A percentile compares a stretch with the other conserved stretches of the same genome.
These are phyloP conservation scores for Catalaphyllia jardinei DNA, from an alignment of 64 coral and sea anemone species.

Conservation along the genomic window DNA sequence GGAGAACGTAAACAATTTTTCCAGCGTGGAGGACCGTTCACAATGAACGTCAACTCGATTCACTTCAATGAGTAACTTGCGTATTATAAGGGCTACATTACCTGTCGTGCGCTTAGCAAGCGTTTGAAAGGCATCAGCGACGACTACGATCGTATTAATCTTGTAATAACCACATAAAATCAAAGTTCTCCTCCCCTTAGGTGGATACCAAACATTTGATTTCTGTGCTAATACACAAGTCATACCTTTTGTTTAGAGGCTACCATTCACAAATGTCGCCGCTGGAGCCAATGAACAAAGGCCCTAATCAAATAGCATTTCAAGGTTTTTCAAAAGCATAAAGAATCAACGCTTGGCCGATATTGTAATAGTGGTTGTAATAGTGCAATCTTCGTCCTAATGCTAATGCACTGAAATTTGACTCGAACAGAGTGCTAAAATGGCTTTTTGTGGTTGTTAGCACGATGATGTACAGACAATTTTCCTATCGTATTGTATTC, in stretches of 20 bases:
- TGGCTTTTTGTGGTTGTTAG: not conserved
- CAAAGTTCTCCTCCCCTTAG: constrained; percentile 65
- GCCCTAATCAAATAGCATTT: constrained; percentile 51
- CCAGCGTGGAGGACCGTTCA: not conserved
- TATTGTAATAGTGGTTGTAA: constrained; percentile 15
- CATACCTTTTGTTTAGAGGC: constrained; percentile 50
- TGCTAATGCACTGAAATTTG: constrained; percentile 20
- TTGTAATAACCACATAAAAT: constrained; percentile 49
- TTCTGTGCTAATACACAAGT: constrained; percentile 44
- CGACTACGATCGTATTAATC: constrained; percentile 26
- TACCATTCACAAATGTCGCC: constrained; percentile 20
- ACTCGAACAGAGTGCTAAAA: not conserved
- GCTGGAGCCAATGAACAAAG: constrained; percentile 54
- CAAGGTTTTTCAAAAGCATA: not conserved
- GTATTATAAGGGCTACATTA: not conserved
- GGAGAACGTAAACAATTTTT: constrained; percentile 8
- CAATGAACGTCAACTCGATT: constrained; percentile 1
- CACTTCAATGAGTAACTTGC: constrained; percentile 9
- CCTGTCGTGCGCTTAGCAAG: constrained; percentile 3
- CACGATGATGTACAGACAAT: not conserved
- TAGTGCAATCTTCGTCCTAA: constrained; percentile 25
- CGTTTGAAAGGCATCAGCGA: constrained; percentile 19
- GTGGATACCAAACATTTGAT: constrained; percentile 38
- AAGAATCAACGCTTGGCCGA: constrained; percentile 45
- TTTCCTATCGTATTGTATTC: not conserved